Evolutionary conservation across 1,140 invertebrate species (phyloP).

Genomic region (Pentalonia nigronervosa): DNA sequence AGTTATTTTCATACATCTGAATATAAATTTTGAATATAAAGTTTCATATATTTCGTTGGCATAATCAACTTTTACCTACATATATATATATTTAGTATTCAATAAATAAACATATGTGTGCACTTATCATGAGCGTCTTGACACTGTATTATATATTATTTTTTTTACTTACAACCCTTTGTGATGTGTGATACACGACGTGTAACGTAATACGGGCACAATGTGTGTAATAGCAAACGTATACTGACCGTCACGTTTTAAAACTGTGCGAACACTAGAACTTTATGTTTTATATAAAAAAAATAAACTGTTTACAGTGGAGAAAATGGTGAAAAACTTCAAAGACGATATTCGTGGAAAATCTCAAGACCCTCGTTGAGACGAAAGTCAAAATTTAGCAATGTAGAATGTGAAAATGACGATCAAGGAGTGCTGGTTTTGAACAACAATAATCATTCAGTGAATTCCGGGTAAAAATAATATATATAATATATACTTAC

Average conservation of each 20-base stretch:
- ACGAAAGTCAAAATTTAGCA: constrained; percentile 68
- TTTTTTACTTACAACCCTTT: neutral
- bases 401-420: constrained; percentile 64
- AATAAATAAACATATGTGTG: neutral
- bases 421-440: constrained; percentile 67
- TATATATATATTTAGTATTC: neutral
- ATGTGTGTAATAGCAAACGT: neutral
- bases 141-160: neutral
- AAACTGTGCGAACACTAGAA: neutral
- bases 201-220: neutral
- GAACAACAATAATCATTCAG: constrained; percentile 68
- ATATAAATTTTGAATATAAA: neutral
- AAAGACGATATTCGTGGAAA: constrained; percentile 75
- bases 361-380: constrained; percentile 72
- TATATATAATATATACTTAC: neutral
- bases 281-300: neutral
- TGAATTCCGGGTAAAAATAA: constrained; percentile 19
- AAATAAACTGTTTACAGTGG: constrained; percentile 57
- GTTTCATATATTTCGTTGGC: neutral
- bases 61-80: neutral
- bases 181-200: neutral
- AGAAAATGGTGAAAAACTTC: constrained; percentile 65
- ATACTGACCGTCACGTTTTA: neutral
- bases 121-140: neutral
- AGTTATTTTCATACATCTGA: neutral